Evolutionary conservation across 2,113 vertebrate genomes (phyloP).

Genomic region (Syngnathoides biaculeatus): DNA sequence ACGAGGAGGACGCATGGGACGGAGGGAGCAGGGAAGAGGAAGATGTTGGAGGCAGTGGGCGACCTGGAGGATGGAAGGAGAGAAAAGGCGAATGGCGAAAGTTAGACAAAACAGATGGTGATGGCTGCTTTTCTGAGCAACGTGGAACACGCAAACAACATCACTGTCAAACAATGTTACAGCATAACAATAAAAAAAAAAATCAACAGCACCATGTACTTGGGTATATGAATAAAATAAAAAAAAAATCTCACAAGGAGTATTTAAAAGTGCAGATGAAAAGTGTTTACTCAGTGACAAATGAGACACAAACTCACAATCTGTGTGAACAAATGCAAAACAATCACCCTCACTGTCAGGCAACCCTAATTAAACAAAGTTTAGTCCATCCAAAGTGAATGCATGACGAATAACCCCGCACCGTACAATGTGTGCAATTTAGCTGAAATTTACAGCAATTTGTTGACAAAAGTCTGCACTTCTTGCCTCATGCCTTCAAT

Average conservation of each 20-base stretch:
- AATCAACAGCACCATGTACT: background rate
- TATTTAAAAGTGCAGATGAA: background rate
- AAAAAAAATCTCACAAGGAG: background rate
- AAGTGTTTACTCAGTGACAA: constrained; percentile 3
- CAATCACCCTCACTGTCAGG: background rate
- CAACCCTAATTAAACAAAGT: background rate
- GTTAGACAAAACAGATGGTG: constrained; percentile 67
- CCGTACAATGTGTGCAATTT: background rate
- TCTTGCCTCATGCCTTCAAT: background rate
- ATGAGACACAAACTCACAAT: background rate
- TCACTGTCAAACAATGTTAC: background rate
- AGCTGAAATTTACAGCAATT: background rate
- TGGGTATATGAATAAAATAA: background rate
- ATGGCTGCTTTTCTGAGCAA: no score
- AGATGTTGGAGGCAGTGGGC: constrained; percentile 96
- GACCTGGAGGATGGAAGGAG: constrained; percentile 88
- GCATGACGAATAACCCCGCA: background rate
- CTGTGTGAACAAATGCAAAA: background rate
- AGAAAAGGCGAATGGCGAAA: constrained; percentile 15
- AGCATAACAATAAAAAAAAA: background rate
- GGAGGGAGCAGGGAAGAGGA: constrained; percentile 95
- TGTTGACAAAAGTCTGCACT: background rate
- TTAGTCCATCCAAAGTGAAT: background rate
- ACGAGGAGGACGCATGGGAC: constrained; percentile 90
- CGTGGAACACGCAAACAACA: no score